Conservation (phyloP, 1,140 invertebrate species). For the Euura lappo region DNA sequence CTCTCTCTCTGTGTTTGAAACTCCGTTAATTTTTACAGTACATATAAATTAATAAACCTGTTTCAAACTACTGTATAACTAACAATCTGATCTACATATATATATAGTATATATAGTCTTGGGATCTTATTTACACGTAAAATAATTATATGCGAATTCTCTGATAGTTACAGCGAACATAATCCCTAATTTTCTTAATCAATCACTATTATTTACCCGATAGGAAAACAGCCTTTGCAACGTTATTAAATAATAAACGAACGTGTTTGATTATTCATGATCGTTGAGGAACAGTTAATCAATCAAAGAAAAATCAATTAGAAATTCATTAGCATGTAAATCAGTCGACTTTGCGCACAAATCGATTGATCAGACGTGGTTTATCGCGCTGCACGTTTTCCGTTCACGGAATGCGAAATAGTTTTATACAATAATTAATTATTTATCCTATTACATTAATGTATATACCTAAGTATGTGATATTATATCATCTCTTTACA, state of each 20-base stretch:
- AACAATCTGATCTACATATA: neutral
- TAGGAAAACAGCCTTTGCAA: neutral
- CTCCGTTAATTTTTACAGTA: too few relatives aligned
- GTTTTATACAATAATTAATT: neutral
- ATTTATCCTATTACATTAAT: too few relatives aligned
- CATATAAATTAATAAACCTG: too few relatives aligned
- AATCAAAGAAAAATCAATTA: neutral
- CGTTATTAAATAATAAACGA: neutral
- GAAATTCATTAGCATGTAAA: too few relatives aligned
- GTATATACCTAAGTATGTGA: neutral
- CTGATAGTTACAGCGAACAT: neutral
- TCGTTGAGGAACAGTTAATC: neutral
- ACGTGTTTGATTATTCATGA: neutral
- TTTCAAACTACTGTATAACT: neutral
- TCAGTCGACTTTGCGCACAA: too few relatives aligned
- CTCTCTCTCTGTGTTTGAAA: neutral
- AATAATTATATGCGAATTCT: neutral
- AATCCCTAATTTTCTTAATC: too few relatives aligned
- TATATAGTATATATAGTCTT: too few relatives aligned
- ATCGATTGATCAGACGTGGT: too few relatives aligned
- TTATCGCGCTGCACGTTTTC: too few relatives aligned
- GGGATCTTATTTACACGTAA: neutral
- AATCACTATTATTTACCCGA: too few relatives aligned
- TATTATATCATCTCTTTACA: conserved; percentile 3
- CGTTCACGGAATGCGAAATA: neutral